Evolutionary conservation across 2,888 invertebrate species (phyloP).

Genomic region (Apeira syringaria): DNA sequence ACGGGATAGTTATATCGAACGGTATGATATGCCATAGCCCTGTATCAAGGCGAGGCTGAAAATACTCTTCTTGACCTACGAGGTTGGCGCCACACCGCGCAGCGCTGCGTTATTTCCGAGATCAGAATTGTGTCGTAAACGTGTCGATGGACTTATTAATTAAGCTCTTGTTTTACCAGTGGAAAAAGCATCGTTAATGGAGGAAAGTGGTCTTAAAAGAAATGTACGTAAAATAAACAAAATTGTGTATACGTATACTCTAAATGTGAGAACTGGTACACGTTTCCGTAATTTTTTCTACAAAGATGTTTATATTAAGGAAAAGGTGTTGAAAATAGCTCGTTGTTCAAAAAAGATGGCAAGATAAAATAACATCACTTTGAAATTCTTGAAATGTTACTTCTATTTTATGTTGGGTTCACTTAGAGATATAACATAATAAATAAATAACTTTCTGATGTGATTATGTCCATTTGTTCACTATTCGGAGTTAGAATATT

Average conservation of each 20-base stretch:
- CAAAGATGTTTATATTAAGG: constrained; percentile 9
- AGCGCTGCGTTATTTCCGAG: constrained; percentile 55
- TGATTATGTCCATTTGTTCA: no score
- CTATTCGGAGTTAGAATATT: no score
- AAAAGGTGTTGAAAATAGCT: constrained; percentile 6
- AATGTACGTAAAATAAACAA: neutral
- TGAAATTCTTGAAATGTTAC: no score
- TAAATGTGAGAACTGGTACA: constrained; percentile 6
- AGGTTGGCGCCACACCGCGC: constrained; percentile 51
- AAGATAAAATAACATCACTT: no score
- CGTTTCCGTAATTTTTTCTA: constrained; percentile 2
- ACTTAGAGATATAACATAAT: no score
- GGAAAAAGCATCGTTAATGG: constrained; percentile 12
- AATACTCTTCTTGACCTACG: constrained; percentile 80
- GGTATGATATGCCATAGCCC: constrained; percentile 75
- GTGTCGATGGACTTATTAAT: constrained; percentile 55
- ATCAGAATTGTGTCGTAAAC: constrained; percentile 49
- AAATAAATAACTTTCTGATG: no score
- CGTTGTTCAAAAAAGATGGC: constrained; percentile 5
- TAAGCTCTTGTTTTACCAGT: constrained; percentile 25
- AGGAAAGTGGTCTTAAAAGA: neutral
- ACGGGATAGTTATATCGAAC: constrained; percentile 78
- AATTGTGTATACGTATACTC: no score
- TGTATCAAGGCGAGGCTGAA: constrained; percentile 79
- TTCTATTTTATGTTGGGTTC: no score